phyloP scores from a whole-genome alignment of 2,113 vertebrate species.

The Cynoglossus semilaevis region DNA sequence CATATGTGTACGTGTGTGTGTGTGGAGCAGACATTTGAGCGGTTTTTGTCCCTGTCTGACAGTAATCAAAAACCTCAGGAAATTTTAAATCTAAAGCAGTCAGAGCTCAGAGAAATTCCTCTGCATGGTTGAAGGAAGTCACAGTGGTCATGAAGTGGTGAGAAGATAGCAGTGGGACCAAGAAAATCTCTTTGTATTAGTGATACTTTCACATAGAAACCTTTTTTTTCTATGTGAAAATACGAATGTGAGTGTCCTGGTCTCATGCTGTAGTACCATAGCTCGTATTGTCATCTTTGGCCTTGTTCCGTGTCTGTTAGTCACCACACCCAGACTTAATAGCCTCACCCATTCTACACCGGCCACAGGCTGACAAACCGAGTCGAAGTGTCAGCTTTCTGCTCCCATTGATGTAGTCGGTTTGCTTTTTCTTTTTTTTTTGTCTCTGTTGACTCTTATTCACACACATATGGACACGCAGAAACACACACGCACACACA shows the following conservation, averaged over 20 bases:
- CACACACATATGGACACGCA: slow-evolving; percentile 52
- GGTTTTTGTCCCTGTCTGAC: slow-evolving; percentile 68
- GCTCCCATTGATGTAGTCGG: background rate
- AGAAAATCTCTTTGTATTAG: background rate
- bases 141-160: slow-evolving; percentile 25
- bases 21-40: slow-evolving; percentile 51
- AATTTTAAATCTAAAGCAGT: slow-evolving; percentile 70
- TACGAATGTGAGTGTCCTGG: slow-evolving; percentile 16
- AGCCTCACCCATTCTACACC: slow-evolving; percentile 48
- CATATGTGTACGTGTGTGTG: slow-evolving; percentile 39
- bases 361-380: slow-evolving; percentile 38
- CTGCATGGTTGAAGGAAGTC: slow-evolving; percentile 47
- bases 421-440: slow-evolving; percentile 1
- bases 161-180: slow-evolving; percentile 11
- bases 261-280: slow-evolving; percentile 25
- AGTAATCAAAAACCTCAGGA: slow-evolving; percentile 74
- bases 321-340: slow-evolving; percentile 65
- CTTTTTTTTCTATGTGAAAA: slow-evolving; percentile 13
- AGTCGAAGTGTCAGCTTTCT: slow-evolving; percentile 26
- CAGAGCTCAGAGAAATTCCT: slow-evolving; percentile 56
- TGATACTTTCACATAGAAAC: slow-evolving; percentile 38
- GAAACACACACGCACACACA: slow-evolving; percentile 55
- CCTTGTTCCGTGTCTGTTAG: slow-evolving; percentile 43
- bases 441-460: slow-evolving; percentile 11
- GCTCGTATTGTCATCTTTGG: slow-evolving; percentile 62